These are phyloP conservation scores for Plusia festucae DNA, from an alignment of 2,888 invertebrate genomes.

Conservation along the genomic window DNA sequence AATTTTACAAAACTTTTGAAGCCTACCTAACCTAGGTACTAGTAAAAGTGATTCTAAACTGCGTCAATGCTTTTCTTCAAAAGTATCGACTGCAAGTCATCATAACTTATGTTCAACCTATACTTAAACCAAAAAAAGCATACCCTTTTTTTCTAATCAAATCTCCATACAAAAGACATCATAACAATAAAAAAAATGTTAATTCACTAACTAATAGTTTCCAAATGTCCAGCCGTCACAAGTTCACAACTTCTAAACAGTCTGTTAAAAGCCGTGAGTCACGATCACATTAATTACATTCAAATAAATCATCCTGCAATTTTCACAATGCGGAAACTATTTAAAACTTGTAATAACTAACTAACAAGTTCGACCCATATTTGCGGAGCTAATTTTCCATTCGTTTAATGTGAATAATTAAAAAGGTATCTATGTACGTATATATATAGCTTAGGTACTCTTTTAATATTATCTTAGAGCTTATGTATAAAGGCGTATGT, in stretches of 20 bases:
- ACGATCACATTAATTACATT: slow-evolving; percentile 63
- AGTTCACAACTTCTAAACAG: slow-evolving; percentile 27
- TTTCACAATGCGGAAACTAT: slow-evolving; percentile 34
- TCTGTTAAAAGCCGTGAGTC: slow-evolving; percentile 55
- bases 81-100: no score
- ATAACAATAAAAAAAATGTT: not conserved
- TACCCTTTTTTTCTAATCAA: no score
- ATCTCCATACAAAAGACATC: no score
- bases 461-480: no score
- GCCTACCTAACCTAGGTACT: no score
- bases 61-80: no score
- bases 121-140: no score
- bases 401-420: not conserved
- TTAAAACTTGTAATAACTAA: slow-evolving; percentile 40
- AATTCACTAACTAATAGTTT: slow-evolving; percentile 26
- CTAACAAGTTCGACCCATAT: not conserved
- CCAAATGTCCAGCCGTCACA: slow-evolving; percentile 32
- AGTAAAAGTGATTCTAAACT: no score
- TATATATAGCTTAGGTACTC: no score
- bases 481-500: no score
- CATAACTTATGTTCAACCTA: no score
- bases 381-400: not conserved
- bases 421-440: not conserved
- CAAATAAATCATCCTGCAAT: slow-evolving; percentile 58
- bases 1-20: no score